These are phyloP conservation scores for Crenichthys baileyi DNA, from an alignment of 2,797 vertebrate species.

Conservation along the genomic window DNA sequence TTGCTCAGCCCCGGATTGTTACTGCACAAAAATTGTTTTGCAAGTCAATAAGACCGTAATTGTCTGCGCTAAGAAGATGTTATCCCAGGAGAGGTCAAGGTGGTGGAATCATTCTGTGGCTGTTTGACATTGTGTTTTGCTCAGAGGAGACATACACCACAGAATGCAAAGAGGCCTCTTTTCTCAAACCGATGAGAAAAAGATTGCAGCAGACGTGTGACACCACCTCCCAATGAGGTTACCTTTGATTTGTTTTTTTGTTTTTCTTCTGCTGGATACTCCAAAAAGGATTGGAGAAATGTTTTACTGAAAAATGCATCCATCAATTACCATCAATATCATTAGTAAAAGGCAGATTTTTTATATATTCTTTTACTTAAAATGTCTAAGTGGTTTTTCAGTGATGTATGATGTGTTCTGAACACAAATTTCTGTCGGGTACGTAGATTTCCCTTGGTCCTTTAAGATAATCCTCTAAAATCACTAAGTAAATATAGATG, in stretches of 20 bases:
- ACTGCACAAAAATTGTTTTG: slow-evolving; percentile 63
- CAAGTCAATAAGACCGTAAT: slow-evolving; percentile 77
- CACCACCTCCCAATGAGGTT: slow-evolving; percentile 67
- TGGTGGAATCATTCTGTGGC: slow-evolving; percentile 65
- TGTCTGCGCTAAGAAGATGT: slow-evolving; percentile 62
- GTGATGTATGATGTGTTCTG: slow-evolving; percentile 33
- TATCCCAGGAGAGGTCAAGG: slow-evolving; percentile 65
- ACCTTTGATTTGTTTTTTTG: slow-evolving; percentile 69
- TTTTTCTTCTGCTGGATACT: slow-evolving; percentile 37
- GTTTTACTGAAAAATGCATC: slow-evolving; percentile 50
- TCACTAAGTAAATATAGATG: slow-evolving; percentile 41
- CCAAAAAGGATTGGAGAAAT: slow-evolving; percentile 41
- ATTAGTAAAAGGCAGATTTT: slow-evolving; percentile 41
- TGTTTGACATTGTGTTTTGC: slow-evolving; percentile 71
- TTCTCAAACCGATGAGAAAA: slow-evolving; percentile 53
- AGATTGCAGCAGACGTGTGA: slow-evolving; percentile 61
- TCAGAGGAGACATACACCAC: slow-evolving; percentile 50
- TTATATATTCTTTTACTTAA: slow-evolving; percentile 37
- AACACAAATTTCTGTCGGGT: slow-evolving; percentile 39
- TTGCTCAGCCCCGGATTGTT: slow-evolving; percentile 34
- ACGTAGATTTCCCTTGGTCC: slow-evolving; percentile 38
- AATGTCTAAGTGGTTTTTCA: slow-evolving; percentile 34
- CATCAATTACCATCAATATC: slow-evolving; percentile 30
- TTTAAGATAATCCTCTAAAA: slow-evolving; percentile 49
- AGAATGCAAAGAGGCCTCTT: slow-evolving; percentile 69